phyloP scores from a whole-genome alignment of 2,797 vertebrate genomes.

The Champsocephalus gunnari region DNA sequence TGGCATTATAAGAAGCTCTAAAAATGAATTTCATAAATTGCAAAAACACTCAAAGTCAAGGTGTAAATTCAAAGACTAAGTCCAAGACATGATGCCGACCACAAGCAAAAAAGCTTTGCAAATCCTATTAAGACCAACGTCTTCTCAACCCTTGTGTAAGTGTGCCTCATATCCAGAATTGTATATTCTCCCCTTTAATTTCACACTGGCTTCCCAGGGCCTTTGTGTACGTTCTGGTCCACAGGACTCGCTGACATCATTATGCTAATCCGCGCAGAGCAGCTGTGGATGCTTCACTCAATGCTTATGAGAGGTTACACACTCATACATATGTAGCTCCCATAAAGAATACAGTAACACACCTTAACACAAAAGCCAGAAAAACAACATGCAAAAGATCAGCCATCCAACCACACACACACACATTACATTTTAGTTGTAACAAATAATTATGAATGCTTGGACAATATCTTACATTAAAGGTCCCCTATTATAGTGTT shows the following conservation, averaged over 20 bases:
- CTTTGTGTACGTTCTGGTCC: conserved; percentile 80
- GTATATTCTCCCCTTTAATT: conserved; percentile 80
- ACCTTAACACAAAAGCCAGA: conserved; percentile 38
- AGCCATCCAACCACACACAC: conserved; percentile 11
- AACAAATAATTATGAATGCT: conserved; percentile 5
- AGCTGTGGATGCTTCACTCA: conserved; percentile 71
- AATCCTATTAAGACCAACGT: conserved; percentile 74
- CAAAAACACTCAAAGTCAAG: not conserved
- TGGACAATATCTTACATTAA: conserved; percentile 2
- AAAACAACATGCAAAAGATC: conserved; percentile 25
- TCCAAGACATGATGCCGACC: conserved; percentile 35
- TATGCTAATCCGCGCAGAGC: conserved; percentile 82
- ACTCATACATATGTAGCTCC: conserved; percentile 25
- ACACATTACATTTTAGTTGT: not conserved
- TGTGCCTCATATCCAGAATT: conserved; percentile 66
- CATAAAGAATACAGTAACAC: conserved; percentile 39
- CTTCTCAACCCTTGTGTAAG: conserved; percentile 40
- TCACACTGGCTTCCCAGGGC: conserved; percentile 78
- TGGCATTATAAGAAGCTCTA: no score
- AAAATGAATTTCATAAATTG: conserved; percentile 17
- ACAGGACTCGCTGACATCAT: conserved; percentile 75
- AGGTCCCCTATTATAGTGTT: no score
- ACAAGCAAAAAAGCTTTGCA: conserved; percentile 60
- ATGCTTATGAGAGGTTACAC: conserved; percentile 60
- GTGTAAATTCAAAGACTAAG: conserved; percentile 23